These are phyloP conservation scores for Mythimna ferrago DNA, from an alignment of 2,888 invertebrate species.

Conservation along the genomic window DNA sequence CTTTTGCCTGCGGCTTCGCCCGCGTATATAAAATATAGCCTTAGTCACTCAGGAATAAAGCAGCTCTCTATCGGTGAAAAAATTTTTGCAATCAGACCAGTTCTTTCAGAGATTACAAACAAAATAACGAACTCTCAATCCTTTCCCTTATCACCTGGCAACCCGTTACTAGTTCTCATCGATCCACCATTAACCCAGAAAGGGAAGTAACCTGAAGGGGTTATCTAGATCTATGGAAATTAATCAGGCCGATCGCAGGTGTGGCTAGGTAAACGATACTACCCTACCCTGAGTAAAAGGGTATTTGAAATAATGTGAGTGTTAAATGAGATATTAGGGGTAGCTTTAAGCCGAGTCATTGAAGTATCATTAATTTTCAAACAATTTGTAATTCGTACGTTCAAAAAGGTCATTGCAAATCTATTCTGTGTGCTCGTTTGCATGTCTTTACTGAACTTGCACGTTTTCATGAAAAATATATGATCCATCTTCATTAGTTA, in stretches of 20 bases:
- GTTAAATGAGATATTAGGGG: background rate
- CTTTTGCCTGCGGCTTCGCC: too few species aligned
- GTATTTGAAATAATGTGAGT: constrained; percentile 13
- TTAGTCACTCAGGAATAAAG: too few species aligned
- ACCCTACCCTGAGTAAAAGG: constrained; percentile 17
- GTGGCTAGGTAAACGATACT: constrained; percentile 63
- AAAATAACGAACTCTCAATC: too few species aligned
- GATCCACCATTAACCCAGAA: constrained; percentile 58
- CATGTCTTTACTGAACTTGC: too few species aligned
- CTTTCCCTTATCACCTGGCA: background rate
- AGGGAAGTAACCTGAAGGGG: constrained; percentile 39
- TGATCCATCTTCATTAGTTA: too few species aligned
- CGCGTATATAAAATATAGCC: too few species aligned
- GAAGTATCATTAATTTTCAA: background rate
- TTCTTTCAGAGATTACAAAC: too few species aligned
- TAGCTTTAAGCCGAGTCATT: background rate
- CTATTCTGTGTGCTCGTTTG: too few species aligned
- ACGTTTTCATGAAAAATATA: too few species aligned
- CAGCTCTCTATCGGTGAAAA: too few species aligned
- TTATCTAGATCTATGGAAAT: constrained; percentile 57
- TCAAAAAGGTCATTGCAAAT: background rate
- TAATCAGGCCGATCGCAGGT: constrained; percentile 65
- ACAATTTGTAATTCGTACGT: background rate
- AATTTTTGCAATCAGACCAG: too few species aligned
- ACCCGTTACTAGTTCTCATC: constrained; percentile 20